These are phyloP conservation scores for Erpobdella octoculata DNA, from an alignment of 2,888 invertebrate genomes.

Conservation along the genomic window DNA sequence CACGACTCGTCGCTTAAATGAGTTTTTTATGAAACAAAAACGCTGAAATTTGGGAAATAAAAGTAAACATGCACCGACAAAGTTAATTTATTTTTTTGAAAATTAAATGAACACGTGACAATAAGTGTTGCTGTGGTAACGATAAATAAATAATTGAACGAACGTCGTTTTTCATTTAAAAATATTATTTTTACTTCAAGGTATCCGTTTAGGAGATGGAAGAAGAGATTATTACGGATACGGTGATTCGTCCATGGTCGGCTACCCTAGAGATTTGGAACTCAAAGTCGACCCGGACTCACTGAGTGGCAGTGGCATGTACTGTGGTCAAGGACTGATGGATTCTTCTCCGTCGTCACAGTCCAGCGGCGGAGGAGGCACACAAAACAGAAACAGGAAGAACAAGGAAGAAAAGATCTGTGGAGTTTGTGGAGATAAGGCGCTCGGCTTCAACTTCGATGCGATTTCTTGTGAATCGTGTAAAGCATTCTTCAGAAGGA, in stretches of 20 bases:
- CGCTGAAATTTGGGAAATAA: no score
- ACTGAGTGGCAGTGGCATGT: slow-evolving; percentile 6
- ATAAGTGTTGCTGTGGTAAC: no score
- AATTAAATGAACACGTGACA: no score
- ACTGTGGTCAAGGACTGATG: slow-evolving; percentile 10
- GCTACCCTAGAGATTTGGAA: slow-evolving; percentile 22
- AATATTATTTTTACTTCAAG: no score
- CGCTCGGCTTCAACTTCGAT: slow-evolving; percentile 52
- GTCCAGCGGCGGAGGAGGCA: slow-evolving; percentile 37
- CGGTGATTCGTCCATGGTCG: slow-evolving; percentile 20
- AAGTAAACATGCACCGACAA: no score
- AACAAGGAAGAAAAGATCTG: slow-evolving; percentile 52
- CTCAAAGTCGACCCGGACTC: slow-evolving; percentile 22
- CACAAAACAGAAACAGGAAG: slow-evolving; percentile 40
- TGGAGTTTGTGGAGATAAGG: slow-evolving; percentile 51
- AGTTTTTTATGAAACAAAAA: no score
- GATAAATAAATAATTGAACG: no score
- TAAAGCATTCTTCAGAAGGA: slow-evolving; percentile 52
- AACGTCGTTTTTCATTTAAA: no score
- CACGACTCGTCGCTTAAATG: no score
- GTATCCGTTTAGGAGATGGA: slow-evolving; percentile 15
- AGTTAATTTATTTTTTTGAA: no score
- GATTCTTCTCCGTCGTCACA: slow-evolving; percentile 30
- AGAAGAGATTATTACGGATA: slow-evolving; percentile 24
- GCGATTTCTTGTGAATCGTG: slow-evolving; percentile 53